Base-by-base conservation (phyloP, 2,113 vertebrate genomes). In the Triplophysa dalaica region DNA sequence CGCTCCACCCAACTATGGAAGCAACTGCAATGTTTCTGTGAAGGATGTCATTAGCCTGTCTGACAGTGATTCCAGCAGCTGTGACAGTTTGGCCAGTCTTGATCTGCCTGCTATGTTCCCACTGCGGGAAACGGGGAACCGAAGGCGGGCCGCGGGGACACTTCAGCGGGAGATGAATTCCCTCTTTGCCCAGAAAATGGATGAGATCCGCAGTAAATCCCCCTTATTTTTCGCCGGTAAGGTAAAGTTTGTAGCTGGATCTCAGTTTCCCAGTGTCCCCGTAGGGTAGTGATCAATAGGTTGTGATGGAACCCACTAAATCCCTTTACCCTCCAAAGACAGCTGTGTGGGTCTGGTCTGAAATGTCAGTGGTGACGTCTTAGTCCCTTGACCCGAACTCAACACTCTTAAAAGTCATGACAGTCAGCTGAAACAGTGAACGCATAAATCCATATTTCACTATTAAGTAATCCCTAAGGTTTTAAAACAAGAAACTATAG, bases 81-180 rank as follows among this genome's bases (percentile, higher is more conserved):
- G 93, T 78, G 94, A 87, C 72, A 90, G 88, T 80, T 86, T 93
- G 86, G 91, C 92, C 88, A 93, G 94, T 82, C 87, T 94, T 78
- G 93, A 94, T 65, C 90, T 87, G 4, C 92, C 93, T 77, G 89
- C 67, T 29, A 78, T 81, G 79, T 90, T 92, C 78, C 92, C 93
- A 67, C 86, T 62, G 21, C 88, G 81, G 64, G 86, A 89, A 72
- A 87, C 93, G 0, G 95, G 96, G 90, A 89, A 87, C 77, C 89
- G 91, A 81, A 91, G 86, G 87, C 93, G 94, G 86, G 95, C 94
- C 41, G 93, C 87, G 14, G 97, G 98, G 86, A 97, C 96, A 77
- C 93, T 97, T 63, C 97, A 98, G 92, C 91, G 95, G 54, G 98
- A 99, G 94, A 96, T 98, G 96, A 98, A 96, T 6, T 94, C 95